Percentiles rank a stretch among this genome's conserved stretches.
Evolutionary conservation across 2,888 invertebrate species (phyloP).

Genomic region (Drosophila prostipennis): DNA sequence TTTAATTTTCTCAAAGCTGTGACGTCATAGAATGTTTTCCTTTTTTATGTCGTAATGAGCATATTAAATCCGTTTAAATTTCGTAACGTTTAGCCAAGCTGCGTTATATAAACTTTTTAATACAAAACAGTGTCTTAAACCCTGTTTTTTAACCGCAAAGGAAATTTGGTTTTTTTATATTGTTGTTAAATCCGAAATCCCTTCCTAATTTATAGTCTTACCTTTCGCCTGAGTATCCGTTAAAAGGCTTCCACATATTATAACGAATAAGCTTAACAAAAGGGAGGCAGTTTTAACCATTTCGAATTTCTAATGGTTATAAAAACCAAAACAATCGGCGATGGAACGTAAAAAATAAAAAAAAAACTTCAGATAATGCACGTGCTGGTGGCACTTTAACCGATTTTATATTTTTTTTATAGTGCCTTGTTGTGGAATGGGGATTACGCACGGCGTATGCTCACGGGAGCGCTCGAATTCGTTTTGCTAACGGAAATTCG

Average conservation of each 20-base stretch:
- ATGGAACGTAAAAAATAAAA: slow-evolving; percentile 32
- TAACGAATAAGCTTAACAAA: slow-evolving; percentile 50
- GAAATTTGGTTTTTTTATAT: no score
- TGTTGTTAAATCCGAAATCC: no score
- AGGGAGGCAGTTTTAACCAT: slow-evolving; percentile 59
- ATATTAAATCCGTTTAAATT: no score
- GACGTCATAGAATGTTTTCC: no score
- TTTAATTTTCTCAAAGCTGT: no score
- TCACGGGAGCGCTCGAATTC: slow-evolving; percentile 26
- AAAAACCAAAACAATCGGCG: slow-evolving; percentile 4
- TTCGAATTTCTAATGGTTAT: slow-evolving; percentile 3
- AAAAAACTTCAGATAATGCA: slow-evolving; percentile 18
- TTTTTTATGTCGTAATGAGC: no score
- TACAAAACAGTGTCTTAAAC: no score
- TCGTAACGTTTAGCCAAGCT: no score
- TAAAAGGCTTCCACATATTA: slow-evolving; percentile 56
- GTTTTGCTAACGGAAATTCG: slow-evolving; percentile 3
- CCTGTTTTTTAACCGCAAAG: no score
- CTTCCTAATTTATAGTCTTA: slow-evolving; percentile 32
- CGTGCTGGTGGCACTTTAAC: slow-evolving; percentile 8
- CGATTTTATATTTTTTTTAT: neutral
- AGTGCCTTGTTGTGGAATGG: neutral
- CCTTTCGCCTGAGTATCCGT: slow-evolving; percentile 64
- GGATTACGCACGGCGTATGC: slow-evolving; percentile 47
- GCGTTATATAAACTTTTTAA: no score